These are phyloP conservation scores for Mythimna ferrago DNA, from an alignment of 2,888 invertebrate species.

Conservation along the genomic window DNA sequence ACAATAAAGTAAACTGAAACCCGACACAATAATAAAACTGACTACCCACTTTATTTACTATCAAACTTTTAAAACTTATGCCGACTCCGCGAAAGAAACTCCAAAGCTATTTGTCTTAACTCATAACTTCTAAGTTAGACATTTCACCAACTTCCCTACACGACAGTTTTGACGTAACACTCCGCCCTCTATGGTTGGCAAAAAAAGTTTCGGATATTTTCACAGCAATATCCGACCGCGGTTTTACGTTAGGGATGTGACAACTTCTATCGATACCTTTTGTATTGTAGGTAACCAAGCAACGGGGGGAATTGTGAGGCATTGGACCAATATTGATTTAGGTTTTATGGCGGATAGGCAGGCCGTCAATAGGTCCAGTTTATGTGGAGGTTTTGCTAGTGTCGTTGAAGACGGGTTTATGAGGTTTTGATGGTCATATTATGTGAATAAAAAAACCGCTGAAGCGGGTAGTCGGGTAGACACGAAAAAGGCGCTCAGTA, in stretches of 20 bases:
- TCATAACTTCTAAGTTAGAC: constrained; percentile 46
- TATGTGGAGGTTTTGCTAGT: constrained; percentile 17
- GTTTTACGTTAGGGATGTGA: constrained; percentile 32
- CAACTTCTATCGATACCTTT: constrained; percentile 33
- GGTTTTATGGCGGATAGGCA: constrained; percentile 34
- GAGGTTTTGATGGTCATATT: constrained; percentile 27
- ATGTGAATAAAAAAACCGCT: constrained; percentile 15
- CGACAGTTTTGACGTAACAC: constrained; percentile 41
- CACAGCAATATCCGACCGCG: constrained; percentile 29
- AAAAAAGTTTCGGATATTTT: constrained; percentile 51
- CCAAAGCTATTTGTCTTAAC: constrained; percentile 45
- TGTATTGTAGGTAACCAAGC: constrained; percentile 17
- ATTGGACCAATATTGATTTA: constrained; percentile 55
- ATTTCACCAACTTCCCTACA: constrained; percentile 38
- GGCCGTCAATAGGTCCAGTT: constrained; percentile 17
- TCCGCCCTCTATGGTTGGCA: constrained; percentile 4
- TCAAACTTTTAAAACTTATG: constrained; percentile 44
- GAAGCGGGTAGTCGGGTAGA: neutral
- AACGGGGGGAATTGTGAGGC: neutral
- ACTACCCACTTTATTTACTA: constrained; percentile 46
- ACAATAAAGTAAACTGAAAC: constrained; percentile 25
- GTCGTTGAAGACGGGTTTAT: constrained; percentile 25
- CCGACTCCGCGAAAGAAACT: constrained; percentile 25
- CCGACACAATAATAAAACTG: constrained; percentile 27
- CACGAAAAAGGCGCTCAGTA: neutral